Evolutionary conservation across 2,888 invertebrate species (phyloP).

Genomic region (Gibbula magus): DNA sequence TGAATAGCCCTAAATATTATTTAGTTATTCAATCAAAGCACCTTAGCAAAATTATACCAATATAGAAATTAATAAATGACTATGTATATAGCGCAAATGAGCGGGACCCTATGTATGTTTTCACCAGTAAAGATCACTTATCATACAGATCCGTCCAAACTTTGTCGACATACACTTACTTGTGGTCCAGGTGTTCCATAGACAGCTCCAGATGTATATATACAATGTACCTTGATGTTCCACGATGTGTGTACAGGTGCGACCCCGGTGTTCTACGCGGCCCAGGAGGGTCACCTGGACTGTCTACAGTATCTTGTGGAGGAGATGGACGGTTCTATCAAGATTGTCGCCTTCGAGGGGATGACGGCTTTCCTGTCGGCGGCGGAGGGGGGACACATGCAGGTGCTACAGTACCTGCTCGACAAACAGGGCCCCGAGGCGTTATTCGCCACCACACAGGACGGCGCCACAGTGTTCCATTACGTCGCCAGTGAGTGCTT

Average conservation of each 20-base stretch:
- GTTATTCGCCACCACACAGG: slow-evolving; percentile 77
- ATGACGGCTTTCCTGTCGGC: slow-evolving; percentile 92
- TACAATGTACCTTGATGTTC: too few relatives aligned
- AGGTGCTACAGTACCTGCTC: slow-evolving; percentile 66
- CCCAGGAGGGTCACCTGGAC: slow-evolving; percentile 90
- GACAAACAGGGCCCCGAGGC: slow-evolving; percentile 32
- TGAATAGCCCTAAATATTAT: too few relatives aligned
- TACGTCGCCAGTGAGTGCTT: slow-evolving; percentile 83
- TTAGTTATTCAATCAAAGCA: too few relatives aligned
- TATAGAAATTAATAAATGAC: too few relatives aligned
- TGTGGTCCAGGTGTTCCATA: too few relatives aligned
- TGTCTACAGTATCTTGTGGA: slow-evolving; percentile 89
- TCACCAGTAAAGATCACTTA: too few relatives aligned
- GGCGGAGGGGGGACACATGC: slow-evolving; percentile 89
- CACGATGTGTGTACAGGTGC: slow-evolving; percentile 78
- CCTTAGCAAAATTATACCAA: too few relatives aligned
- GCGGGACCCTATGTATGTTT: too few relatives aligned
- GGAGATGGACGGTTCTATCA: slow-evolving; percentile 87
- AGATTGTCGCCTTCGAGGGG: slow-evolving; percentile 88
- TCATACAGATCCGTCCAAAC: too few relatives aligned
- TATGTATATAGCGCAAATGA: too few relatives aligned
- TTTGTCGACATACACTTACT: too few relatives aligned
- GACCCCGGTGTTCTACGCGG: slow-evolving; percentile 90
- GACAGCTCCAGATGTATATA: too few relatives aligned
- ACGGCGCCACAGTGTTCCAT: slow-evolving; percentile 90